Conservation (phyloP, 2,888 invertebrate genomes). For the Blomia tropicalis region DNA sequence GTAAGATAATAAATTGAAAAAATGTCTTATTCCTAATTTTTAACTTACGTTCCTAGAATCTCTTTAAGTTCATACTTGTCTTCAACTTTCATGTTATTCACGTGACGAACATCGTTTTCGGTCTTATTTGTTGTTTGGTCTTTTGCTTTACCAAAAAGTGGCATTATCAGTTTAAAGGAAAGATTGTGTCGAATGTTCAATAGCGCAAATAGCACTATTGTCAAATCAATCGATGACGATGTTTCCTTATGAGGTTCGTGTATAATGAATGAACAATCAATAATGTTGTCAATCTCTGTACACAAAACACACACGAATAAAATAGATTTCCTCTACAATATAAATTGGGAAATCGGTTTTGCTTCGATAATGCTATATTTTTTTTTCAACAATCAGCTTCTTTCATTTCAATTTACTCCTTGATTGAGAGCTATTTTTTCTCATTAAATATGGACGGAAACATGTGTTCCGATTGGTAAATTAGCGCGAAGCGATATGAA, state of each 20-base stretch:
- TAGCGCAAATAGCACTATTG: neutral
- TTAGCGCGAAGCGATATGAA: too few relatives aligned
- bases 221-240: too few relatives aligned
- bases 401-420: too few relatives aligned
- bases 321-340: too few relatives aligned
- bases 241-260: neutral
- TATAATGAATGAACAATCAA: neutral
- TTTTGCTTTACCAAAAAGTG: constrained; percentile 24
- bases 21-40: neutral
- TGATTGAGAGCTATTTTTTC: too few relatives aligned
- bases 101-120: constrained; percentile 14
- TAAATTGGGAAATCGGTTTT: too few relatives aligned
- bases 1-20: too few relatives aligned
- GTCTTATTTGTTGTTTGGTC: constrained; percentile 43
- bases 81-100: constrained; percentile 39
- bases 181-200: neutral
- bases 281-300: neutral
- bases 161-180: constrained; percentile 28
- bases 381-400: too few relatives aligned
- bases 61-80: constrained; percentile 80
- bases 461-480: too few relatives aligned
- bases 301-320: too few relatives aligned
- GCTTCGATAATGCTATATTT: too few relatives aligned
- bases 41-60: constrained; percentile 65
- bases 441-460: too few relatives aligned